Base-by-base conservation (phyloP, 92 coral and sea anemone genomes). In the Porites evermanni region DNA sequence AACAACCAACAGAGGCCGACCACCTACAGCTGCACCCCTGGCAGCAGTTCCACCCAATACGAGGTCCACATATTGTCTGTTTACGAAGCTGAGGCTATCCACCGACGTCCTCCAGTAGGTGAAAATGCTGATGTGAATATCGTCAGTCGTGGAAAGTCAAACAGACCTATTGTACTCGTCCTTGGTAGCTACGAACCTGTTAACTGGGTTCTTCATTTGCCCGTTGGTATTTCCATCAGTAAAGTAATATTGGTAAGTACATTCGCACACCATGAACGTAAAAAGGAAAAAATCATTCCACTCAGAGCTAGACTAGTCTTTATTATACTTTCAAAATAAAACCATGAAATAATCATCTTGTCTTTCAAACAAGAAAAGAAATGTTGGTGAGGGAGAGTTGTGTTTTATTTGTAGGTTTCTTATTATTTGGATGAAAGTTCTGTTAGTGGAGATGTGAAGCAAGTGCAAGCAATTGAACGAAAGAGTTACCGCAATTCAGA, bases 21-120 rank as follows among this genome's bases (percentile, higher is more conserved):
- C 14, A 77, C 16, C 68, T 77, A 77, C 68, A 77, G 81, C 24
- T 77, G 81, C 58, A 38, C 53, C 14, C 81, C 81, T 59, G 10
- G 50, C 52, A 77, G 12, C 81, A 58, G 81, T 32, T 77, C 81
- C 26, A 77, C 69, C 12, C 81, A 77, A 56, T 77, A 77, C 69
- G 81, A 77, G 61, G 81, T 77, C 26, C 81, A 77, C 81, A 26
- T 77, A 8, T 24, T 77, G 53, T 29, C 70, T 77, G 81, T 26
- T 1, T 26, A 26, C 29, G 21, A 21, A 21, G 21, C 21, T 21
- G 29, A 26, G 29, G 29, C 2, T 26, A 26, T 26, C 2, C 1
- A 26, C 29, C 1, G 29, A 2, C 29, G 29, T 26, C 29, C 29
- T 26, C 29, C 29, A 26, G 2, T 2, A 26, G 29, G 2, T 2